A percentile compares a stretch with the other conserved stretches of the same genome.
Conservation (phyloP, 2,797 vertebrate species). For the Melanotaenia pygmaea region DNA sequence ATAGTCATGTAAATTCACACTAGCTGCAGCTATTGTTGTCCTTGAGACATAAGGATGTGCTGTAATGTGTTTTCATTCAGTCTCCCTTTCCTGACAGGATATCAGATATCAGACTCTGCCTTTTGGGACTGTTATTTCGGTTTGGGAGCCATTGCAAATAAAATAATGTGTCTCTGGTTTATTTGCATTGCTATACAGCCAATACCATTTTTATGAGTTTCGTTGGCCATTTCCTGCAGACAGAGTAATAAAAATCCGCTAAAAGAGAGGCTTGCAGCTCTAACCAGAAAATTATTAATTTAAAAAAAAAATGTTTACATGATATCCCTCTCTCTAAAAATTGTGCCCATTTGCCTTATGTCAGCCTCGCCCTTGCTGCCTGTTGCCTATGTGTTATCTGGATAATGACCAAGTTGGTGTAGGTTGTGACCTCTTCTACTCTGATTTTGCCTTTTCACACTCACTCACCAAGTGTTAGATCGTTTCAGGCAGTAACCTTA, state of each 20-base stretch:
- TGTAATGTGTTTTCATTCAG: conserved; percentile 70
- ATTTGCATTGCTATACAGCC: conserved; percentile 51
- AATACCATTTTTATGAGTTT: conserved; percentile 42
- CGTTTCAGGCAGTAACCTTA: background rate
- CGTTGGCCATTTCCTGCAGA: conserved; percentile 29
- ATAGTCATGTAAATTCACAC: conserved; percentile 18
- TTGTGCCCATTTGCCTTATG: conserved; percentile 3
- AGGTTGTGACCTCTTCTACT: background rate
- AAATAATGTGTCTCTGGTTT: conserved; percentile 44
- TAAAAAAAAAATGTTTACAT: conserved; percentile 4
- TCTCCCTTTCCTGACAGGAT: conserved; percentile 55
- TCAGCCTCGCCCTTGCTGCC: background rate
- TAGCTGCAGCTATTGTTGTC: conserved; percentile 44
- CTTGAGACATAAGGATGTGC: conserved; percentile 62
- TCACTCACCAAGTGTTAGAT: background rate
- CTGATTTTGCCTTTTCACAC: background rate
- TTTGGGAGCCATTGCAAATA: conserved; percentile 52
- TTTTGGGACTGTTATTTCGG: conserved; percentile 56
- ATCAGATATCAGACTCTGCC: conserved; percentile 47
- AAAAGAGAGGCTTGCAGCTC: conserved; percentile 39
- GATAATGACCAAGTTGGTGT: background rate
- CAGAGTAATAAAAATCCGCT: conserved; percentile 35
- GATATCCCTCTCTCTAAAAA: background rate
- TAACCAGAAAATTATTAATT: background rate
- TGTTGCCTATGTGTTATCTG: conserved; percentile 3